Conservation (phyloP, 2,888 invertebrate genomes). For the Hypolimnas misippus region DNA sequence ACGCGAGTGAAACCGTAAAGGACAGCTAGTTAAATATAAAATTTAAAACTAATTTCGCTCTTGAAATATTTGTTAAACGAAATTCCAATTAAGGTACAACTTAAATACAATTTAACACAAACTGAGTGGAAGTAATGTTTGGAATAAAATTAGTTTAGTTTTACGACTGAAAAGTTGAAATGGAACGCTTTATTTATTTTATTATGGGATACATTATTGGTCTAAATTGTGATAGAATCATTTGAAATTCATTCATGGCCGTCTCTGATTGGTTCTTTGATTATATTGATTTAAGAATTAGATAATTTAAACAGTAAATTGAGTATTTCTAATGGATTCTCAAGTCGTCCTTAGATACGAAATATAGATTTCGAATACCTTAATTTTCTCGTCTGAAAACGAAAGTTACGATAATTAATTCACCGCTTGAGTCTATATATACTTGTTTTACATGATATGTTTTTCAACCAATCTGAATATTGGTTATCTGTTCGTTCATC, state of each 20-base stretch:
- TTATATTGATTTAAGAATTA: not conserved
- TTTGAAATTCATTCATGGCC: not conserved
- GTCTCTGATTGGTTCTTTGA: not conserved
- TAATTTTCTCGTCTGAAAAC: too few species aligned
- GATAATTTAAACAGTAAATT: conserved; percentile 3
- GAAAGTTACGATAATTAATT: too few species aligned
- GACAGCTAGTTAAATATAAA: not conserved
- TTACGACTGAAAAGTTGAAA: too few species aligned
- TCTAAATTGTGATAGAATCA: not conserved
- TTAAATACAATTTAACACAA: conserved; percentile 32
- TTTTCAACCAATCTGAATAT: too few species aligned
- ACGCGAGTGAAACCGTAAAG: too few species aligned
- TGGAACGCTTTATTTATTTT: too few species aligned
- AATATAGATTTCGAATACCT: too few species aligned
- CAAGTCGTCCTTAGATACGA: too few species aligned
- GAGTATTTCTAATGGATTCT: not conserved
- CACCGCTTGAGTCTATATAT: too few species aligned
- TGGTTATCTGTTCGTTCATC: too few species aligned
- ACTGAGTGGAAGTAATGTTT: conserved; percentile 19
- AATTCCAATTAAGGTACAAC: conserved; percentile 31
- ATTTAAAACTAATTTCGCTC: conserved; percentile 15
- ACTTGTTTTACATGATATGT: too few species aligned
- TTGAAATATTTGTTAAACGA: conserved; percentile 13
- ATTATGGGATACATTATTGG: not conserved
- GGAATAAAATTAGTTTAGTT: too few species aligned